Evolutionary conservation across 2,797 vertebrate genomes (phyloP).

Genomic region (Malacoctenus gilli): DNA sequence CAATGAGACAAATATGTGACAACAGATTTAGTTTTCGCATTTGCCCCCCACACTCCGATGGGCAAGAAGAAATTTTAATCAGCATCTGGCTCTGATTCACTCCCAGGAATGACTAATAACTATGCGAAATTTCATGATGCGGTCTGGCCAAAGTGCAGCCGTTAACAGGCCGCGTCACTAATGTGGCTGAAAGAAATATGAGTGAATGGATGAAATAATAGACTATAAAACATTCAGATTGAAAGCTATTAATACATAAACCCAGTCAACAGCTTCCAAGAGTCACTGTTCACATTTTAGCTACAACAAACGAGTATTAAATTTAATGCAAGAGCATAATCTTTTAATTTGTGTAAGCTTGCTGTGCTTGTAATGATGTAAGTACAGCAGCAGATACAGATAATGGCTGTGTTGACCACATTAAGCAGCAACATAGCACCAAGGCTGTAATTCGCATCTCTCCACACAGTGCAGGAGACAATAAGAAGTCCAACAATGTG

Average conservation of each 20-base stretch:
- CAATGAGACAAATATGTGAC: conserved; percentile 24
- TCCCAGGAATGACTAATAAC: conserved; percentile 2
- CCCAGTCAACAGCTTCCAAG: neutral
- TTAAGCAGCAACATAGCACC: conserved; percentile 19
- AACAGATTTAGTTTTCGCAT: conserved; percentile 32
- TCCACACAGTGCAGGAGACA: conserved; percentile 9
- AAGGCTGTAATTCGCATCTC: conserved; percentile 23
- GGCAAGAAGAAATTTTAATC: conserved; percentile 11
- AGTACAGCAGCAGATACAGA: conserved; percentile 34
- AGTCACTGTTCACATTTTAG: conserved; percentile 31
- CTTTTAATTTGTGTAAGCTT: conserved; percentile 45
- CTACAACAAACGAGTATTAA: conserved; percentile 35
- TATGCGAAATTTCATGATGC: conserved; percentile 21
- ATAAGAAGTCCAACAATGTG: conserved; percentile 15
- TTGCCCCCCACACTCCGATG: neutral
- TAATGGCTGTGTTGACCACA: conserved; percentile 38
- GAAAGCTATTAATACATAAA: neutral
- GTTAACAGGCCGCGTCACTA: neutral
- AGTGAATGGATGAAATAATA: no score
- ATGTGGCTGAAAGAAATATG: neutral
- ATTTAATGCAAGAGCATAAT: conserved; percentile 35
- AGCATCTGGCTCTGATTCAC: conserved; percentile 9
- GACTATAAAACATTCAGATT: neutral
- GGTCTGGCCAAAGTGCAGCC: conserved; percentile 6
- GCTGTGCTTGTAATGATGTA: conserved; percentile 25